Evolutionary conservation across 2,113 vertebrate genomes (phyloP).

Genomic region (Cinclus cinclus): DNA sequence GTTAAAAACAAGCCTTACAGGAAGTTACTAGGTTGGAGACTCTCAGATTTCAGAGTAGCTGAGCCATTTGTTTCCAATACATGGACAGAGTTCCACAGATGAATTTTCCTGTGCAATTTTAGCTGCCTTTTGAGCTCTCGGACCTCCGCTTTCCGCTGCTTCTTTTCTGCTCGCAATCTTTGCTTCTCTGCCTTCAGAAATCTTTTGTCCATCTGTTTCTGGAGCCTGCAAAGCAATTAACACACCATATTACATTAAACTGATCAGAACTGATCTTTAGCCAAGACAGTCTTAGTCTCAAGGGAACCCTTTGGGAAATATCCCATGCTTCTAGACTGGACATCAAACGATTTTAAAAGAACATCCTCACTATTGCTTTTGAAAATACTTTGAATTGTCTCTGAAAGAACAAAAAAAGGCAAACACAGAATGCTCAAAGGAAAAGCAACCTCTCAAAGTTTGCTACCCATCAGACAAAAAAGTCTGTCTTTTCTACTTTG

Average conservation of each 20-base stretch:
- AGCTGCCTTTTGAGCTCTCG: conserved; percentile 97
- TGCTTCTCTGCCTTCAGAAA: conserved; percentile 96
- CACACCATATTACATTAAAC: not conserved
- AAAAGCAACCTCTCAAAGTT: not conserved
- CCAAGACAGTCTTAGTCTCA: not conserved
- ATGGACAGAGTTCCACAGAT: conserved; percentile 88
- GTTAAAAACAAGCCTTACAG: conserved; percentile 64
- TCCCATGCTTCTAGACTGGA: not conserved
- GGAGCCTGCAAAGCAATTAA: conserved; percentile 78
- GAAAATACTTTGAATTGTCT: not conserved
- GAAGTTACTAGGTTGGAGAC: conserved; percentile 62
- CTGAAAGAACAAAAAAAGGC: not conserved
- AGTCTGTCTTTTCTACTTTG: not conserved
- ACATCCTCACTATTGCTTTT: not conserved
- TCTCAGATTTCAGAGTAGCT: conserved; percentile 71
- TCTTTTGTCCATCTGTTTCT: conserved; percentile 92
- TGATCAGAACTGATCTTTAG: not conserved
- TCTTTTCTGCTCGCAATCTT: conserved; percentile 92
- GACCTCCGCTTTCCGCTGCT: conserved; percentile 93
- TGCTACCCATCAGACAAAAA: not conserved
- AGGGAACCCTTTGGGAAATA: not conserved
- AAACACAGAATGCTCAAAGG: not conserved
- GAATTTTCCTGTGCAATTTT: conserved; percentile 90
- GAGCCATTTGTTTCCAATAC: conserved; percentile 70
- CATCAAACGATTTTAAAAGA: not conserved